These are phyloP conservation scores for Ceratina australensis DNA, from an alignment of 1,140 invertebrate species.

Conservation along the genomic window DNA sequence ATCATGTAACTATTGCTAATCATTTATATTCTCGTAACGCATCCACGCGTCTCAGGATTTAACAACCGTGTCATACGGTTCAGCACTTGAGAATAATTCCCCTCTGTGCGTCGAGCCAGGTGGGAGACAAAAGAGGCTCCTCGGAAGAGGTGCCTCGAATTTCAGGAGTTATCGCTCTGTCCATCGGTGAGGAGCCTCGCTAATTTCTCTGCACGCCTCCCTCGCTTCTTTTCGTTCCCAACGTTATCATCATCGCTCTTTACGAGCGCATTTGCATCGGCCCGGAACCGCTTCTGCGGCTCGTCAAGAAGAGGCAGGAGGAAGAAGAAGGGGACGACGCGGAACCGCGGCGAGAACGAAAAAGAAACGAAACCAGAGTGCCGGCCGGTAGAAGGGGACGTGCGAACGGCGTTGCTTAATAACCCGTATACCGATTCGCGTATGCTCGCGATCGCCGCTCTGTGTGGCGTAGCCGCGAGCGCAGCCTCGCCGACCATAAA, in stretches of 20 bases:
- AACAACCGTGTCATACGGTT: too few relatives aligned
- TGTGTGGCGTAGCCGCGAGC: too few relatives aligned
- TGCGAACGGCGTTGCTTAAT: constrained; percentile 75
- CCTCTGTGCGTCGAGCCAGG: neutral
- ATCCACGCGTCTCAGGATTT: too few relatives aligned
- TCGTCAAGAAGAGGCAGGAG: constrained; percentile 40
- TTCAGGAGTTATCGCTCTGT: constrained; percentile 17
- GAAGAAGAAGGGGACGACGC: constrained; percentile 44
- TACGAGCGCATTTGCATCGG: constrained; percentile 70
- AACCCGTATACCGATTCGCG: constrained; percentile 64
- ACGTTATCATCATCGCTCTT: constrained; percentile 48
- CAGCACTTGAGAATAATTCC: too few relatives aligned
- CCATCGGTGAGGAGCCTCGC: constrained; percentile 21
- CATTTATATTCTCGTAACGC: too few relatives aligned
- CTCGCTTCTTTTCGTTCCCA: constrained; percentile 56
- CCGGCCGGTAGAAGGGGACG: constrained; percentile 53
- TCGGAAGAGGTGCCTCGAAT: constrained; percentile 1
- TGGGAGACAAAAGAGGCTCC: constrained; percentile 13
- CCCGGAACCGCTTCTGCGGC: constrained; percentile 29
- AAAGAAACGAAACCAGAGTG: constrained; percentile 16
- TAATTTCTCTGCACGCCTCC: constrained; percentile 50
- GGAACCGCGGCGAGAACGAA: constrained; percentile 45
- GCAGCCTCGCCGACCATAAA: neutral
- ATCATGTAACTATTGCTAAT: too few relatives aligned
- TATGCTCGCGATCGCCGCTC: constrained; percentile 21